Conservation (phyloP, 2,113 vertebrate genomes). For the Salvator merianae region DNA sequence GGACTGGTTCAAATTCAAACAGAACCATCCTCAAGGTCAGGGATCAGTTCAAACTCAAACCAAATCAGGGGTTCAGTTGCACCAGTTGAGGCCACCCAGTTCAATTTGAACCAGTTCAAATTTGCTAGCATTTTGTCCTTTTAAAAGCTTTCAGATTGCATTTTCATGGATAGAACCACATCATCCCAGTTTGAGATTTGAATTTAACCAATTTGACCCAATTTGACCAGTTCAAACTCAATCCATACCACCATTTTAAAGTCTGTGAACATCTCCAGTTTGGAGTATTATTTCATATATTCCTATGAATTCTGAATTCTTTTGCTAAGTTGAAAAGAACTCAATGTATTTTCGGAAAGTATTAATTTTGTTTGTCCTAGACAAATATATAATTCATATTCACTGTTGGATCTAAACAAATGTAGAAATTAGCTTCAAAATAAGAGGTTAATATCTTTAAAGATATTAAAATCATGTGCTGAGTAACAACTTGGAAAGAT, state of each 20-base stretch:
- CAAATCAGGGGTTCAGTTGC: too few species aligned
- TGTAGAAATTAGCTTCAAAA: slow-evolving; percentile 31
- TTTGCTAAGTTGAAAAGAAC: slow-evolving; percentile 21
- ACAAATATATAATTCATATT: slow-evolving; percentile 1
- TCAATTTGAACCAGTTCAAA: too few species aligned
- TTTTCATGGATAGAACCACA: too few species aligned
- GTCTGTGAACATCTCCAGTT: not conserved
- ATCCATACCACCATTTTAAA: not conserved
- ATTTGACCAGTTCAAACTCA: too few species aligned
- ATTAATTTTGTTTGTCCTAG: slow-evolving; percentile 25
- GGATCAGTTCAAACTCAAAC: too few species aligned
- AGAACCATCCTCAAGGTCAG: too few species aligned
- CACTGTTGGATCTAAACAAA: slow-evolving; percentile 5
- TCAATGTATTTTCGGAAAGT: not conserved
- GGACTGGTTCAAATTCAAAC: too few species aligned
- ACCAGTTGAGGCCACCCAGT: too few species aligned
- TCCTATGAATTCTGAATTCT: not conserved
- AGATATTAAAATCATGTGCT: slow-evolving; percentile 19
- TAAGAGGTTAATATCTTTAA: slow-evolving; percentile 17
- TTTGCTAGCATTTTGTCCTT: too few species aligned
- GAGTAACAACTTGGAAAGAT: not conserved
- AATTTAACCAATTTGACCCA: too few species aligned
- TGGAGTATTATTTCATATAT: not conserved
- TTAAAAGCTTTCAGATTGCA: too few species aligned
- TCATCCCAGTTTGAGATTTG: too few species aligned